Evolutionary conservation across 2,113 vertebrate genomes (phyloP), one percentile per base, ranked within the genome.

Genomic region (Macroglossus sobrinus): DNA sequence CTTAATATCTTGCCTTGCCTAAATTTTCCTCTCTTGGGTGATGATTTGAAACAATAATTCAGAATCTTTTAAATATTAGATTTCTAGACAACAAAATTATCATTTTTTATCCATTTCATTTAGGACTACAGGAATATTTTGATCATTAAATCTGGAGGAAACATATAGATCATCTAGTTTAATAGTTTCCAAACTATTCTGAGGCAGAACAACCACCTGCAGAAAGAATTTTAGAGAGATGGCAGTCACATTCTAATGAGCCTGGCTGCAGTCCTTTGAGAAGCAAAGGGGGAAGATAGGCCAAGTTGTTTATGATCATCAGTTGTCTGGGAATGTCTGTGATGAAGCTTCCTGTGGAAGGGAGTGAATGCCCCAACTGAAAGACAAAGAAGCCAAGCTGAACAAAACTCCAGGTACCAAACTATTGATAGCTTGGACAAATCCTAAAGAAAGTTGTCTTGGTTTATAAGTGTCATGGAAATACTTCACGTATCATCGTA

Each of bases 21-120:
- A 43, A 84, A 55, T 33, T 69, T 11, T 81, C 74, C 28, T 21
- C 84, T 94, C 10, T 57, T 47, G 7, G 28, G 33, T 57, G 11
- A 85, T 82, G 33, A 13, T 71, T 89, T 92, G 61, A 94, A 97
- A 89, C 18, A 55, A 47, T 12, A 45, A 53, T 38, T 85, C 38
- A 89, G 35, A 89, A 59, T 94, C 21, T 61, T 94, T 89, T 91
- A 74, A 30, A 89, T 66, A 78, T 63, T 75, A 80, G 28, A 40
- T 22, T n/a, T 28, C 15, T 9, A 22, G 38, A 68, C 15, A 59
- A 15, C 72, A 35, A 81, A 81, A 84, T 53, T 47, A 82, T 24
- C 9, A 71, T 93, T 87, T 18, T 64, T 47, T 18, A 43, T 45
- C 18, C 33, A 84, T 86, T 90, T 22, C 33, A 55, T 74, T n/a